Evolutionary conservation across 2,113 vertebrate species (phyloP).

Genomic region (Periophthalmus modestus): DNA sequence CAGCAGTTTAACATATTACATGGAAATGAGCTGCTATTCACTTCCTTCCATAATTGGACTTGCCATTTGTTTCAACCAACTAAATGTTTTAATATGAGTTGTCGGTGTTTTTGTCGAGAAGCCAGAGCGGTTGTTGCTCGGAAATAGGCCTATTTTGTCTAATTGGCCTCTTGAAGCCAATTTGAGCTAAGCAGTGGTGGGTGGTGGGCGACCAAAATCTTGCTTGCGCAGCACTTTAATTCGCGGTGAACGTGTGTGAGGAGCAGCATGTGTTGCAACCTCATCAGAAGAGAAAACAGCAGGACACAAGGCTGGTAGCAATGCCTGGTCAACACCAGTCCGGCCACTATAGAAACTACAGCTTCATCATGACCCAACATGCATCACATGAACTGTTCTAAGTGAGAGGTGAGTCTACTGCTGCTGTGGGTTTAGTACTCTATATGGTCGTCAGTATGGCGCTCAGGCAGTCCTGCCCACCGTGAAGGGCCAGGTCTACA

Average conservation of each 20-base stretch:
- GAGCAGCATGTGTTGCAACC: slow-evolving; percentile 63
- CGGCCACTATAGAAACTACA: slow-evolving; percentile 61
- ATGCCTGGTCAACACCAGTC: slow-evolving; percentile 56
- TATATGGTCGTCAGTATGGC: not conserved
- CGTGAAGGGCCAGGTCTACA: no score
- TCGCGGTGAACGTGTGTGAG: slow-evolving; percentile 58
- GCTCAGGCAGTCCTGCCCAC: no score
- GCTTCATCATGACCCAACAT: slow-evolving; percentile 48
- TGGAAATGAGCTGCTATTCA: slow-evolving; percentile 30
- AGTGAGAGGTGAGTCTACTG: slow-evolving; percentile 35
- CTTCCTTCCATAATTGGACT: slow-evolving; percentile 35
- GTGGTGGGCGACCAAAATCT: slow-evolving; percentile 53
- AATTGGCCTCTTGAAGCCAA: slow-evolving; percentile 61
- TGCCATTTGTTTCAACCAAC: slow-evolving; percentile 18
- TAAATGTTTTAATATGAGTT: slow-evolving; percentile 24
- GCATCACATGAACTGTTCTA: slow-evolving; percentile 52
- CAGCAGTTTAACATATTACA: slow-evolving; percentile 26
- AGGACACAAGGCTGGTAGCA: slow-evolving; percentile 54
- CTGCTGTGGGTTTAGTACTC: not conserved
- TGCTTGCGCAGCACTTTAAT: slow-evolving; percentile 53
- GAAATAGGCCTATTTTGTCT: slow-evolving; percentile 58
- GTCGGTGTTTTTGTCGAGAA: slow-evolving; percentile 18
- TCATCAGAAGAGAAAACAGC: slow-evolving; percentile 62
- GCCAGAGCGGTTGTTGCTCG: slow-evolving; percentile 29
- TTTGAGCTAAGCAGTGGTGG: slow-evolving; percentile 58